Percentiles rank a stretch among this genome's conserved stretches.
Evolutionary conservation across 2,797 vertebrate species (phyloP).

Genomic region (Pseudochirops corinnae): DNA sequence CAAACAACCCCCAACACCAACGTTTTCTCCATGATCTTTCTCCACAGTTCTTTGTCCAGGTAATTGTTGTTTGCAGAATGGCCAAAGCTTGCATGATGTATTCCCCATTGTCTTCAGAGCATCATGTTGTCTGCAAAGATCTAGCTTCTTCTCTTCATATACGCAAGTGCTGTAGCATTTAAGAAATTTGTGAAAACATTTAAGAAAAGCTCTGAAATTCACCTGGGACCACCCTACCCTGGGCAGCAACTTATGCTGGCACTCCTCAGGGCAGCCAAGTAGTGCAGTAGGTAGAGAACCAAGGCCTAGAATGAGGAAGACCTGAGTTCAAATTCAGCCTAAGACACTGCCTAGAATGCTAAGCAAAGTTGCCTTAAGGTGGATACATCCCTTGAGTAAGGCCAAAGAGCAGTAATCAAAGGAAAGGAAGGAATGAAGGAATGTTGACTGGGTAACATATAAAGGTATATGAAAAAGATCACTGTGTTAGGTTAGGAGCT

Average conservation of each 20-base stretch:
- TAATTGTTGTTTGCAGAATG: not conserved
- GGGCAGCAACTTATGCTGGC: not conserved
- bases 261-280: not conserved
- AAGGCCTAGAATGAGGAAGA: not conserved
- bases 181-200: too few species aligned
- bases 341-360: not conserved
- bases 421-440: not conserved
- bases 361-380: not conserved
- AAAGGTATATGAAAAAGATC: not conserved
- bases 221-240: not conserved
- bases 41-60: constrained; percentile 15
- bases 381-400: not conserved
- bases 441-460: not conserved
- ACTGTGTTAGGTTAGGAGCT: not conserved
- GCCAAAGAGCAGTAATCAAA: not conserved
- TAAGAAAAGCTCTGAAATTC: not conserved
- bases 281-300: not conserved
- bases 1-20: constrained; percentile 48
- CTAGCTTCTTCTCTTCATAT: not conserved
- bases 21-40: not conserved
- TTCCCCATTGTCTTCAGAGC: not conserved
- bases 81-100: not conserved
- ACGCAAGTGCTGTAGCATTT: not conserved
- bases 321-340: not conserved
- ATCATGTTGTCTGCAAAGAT: constrained; percentile 10